Evolutionary conservation across 2,113 vertebrate species (phyloP), one percentile per base, ranked within the genome.

Genomic region (Tympanuchus pallidicinctus): DNA sequence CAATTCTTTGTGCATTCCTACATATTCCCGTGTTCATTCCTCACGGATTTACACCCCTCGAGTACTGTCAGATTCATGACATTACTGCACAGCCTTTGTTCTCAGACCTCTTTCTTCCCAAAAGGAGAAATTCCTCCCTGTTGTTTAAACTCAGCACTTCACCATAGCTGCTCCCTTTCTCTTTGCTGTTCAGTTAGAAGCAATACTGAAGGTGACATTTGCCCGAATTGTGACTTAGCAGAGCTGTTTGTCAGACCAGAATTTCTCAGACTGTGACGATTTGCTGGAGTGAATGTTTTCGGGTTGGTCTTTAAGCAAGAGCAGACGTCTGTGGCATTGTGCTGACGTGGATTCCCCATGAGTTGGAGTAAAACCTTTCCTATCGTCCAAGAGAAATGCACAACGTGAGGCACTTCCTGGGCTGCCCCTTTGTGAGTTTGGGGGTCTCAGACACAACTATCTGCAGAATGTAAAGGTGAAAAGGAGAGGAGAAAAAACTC

Each of bases 141-240:
- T 70, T 91, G 56, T 67, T 67, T 90, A 67, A 93, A 80, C 32
- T 78, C 69, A 50, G 57, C 59, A 48, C 69, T 82, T 85, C 48
- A 76, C 43, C 28, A 8, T 36, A 57, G 54, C 54, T 84, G 59
- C 74, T 84, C 43, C 43, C 28, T 90, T 81, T 40, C 36, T 90
- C 74, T 90, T 69, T 90, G 36, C 63, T 79, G 2, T 72, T 93
- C 59, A 11, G 25, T 25, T 22, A 72, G 71, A 86, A 92, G 78
- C 32, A 85, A 54, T 22, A 75, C 18, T 6, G 57, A 96, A 86
- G 83, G 74, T 94, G 88, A 94, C 52, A 79, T 90, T 92, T 89
- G 73, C 54, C 79, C n/a, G 14, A 8, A 25, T 40, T 86, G 19
- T 72, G 89, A 32, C 32, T 71, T 48, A 64, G 52, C 54, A 54